Conservation (phyloP, 2,888 invertebrate genomes). For the Alitta virens region DNA sequence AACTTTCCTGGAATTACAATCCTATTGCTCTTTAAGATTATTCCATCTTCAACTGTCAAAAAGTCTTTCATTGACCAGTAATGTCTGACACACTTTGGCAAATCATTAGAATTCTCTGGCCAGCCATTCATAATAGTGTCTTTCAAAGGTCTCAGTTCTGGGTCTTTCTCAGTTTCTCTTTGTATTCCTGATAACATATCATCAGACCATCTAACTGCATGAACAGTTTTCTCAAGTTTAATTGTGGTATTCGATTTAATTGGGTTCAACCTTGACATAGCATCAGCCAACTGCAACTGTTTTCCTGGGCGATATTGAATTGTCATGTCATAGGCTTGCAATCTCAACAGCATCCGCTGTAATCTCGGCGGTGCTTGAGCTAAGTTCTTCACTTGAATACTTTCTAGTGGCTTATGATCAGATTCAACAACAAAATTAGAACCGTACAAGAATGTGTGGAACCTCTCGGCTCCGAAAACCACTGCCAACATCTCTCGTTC, state of each 20-base stretch:
- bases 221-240: neutral
- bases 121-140: neutral
- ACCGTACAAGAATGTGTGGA: conserved; percentile 30
- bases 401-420: conserved; percentile 30
- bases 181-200: neutral
- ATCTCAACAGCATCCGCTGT: conserved; percentile 18
- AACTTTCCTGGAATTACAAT: too few relatives aligned
- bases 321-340: conserved; percentile 20
- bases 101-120: too few relatives aligned
- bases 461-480: conserved; percentile 13
- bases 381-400: conserved; percentile 16
- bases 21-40: too few relatives aligned
- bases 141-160: neutral
- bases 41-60: too few relatives aligned
- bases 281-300: conserved; percentile 23
- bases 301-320: conserved; percentile 22
- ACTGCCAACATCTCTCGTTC: conserved; percentile 29
- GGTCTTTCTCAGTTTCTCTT: conserved; percentile 1
- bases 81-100: too few relatives aligned
- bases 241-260: neutral
- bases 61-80: too few relatives aligned
- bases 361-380: conserved; percentile 18
- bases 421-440: conserved; percentile 23
- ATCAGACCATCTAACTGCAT: neutral
- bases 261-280: conserved; percentile 17